Conservation (phyloP, 2,888 invertebrate species). For the Drosophila falleni region DNA sequence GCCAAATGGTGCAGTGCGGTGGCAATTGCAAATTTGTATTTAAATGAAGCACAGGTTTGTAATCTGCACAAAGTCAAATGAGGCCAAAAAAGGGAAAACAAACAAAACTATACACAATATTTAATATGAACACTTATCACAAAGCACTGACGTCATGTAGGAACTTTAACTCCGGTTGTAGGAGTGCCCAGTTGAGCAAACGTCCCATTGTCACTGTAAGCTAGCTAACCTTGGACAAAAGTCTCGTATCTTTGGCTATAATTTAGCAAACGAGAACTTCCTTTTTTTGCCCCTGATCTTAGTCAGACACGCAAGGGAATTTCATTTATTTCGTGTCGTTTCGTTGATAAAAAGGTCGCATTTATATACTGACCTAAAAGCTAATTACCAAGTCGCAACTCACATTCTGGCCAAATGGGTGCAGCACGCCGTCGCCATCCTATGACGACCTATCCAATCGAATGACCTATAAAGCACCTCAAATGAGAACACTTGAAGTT, state of each 20-base stretch:
- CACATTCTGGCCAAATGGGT: slow-evolving; percentile 48
- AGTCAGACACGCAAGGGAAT: slow-evolving; percentile 66
- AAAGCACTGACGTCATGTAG: slow-evolving; percentile 45
- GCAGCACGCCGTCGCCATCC: slow-evolving; percentile 30
- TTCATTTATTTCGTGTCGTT: slow-evolving; percentile 34
- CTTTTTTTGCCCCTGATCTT: slow-evolving; percentile 32
- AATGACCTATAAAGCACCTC: slow-evolving; percentile 41
- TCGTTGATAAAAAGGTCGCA: slow-evolving; percentile 49
- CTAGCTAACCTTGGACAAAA: slow-evolving; percentile 52
- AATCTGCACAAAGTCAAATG: slow-evolving; percentile 1
- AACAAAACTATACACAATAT: slow-evolving; percentile 12
- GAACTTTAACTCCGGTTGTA: slow-evolving; percentile 28
- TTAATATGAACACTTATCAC: background rate
- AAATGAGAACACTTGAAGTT: slow-evolving; percentile 25
- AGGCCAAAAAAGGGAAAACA: slow-evolving; percentile 2
- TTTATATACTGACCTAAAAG: slow-evolving; percentile 57
- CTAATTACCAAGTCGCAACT: slow-evolving; percentile 48
- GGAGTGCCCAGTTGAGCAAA: slow-evolving; percentile 37
- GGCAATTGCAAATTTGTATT: slow-evolving; percentile 30
- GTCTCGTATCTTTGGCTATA: slow-evolving; percentile 38
- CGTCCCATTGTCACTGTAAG: slow-evolving; percentile 47
- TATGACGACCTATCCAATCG: slow-evolving; percentile 48
- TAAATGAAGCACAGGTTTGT: slow-evolving; percentile 14
- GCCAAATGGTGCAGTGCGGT: slow-evolving; percentile 48
- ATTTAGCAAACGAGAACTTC: slow-evolving; percentile 34